A percentile compares a stretch with the other conserved stretches of the same genome.
These are phyloP conservation scores for Temnothorax nylanderi DNA, from an alignment of 1,140 invertebrate genomes.

Conservation along the genomic window DNA sequence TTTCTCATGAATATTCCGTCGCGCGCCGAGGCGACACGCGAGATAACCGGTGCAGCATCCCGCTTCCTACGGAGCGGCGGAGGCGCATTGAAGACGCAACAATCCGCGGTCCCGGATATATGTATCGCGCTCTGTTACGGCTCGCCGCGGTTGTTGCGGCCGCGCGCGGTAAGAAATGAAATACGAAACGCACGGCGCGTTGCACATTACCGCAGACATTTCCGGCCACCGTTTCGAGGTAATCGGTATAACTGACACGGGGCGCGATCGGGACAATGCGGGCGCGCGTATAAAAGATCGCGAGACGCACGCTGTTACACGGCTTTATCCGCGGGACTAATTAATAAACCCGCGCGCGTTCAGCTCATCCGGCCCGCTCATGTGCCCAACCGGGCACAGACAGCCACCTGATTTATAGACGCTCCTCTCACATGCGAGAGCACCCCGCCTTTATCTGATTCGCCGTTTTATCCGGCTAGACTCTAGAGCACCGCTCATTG, in stretches of 20 bases:
- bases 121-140: constrained; percentile 4
- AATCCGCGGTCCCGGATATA: constrained; percentile 32
- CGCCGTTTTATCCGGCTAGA: constrained; percentile 66
- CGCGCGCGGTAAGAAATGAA: constrained; percentile 28
- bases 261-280: constrained; percentile 52
- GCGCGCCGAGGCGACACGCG: background rate
- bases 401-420: constrained; percentile 72
- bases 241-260: constrained; percentile 47
- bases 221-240: constrained; percentile 45
- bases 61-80: background rate
- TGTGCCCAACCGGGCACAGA: constrained; percentile 40
- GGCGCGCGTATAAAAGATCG: constrained; percentile 18
- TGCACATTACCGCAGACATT: constrained; percentile 36
- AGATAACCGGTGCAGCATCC: background rate
- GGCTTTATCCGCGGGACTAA: constrained; percentile 69
- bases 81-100: background rate
- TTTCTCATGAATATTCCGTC: constrained; percentile 32
- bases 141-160: background rate
- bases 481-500: constrained; percentile 72
- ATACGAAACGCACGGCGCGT: constrained; percentile 23
- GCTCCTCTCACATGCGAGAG: constrained; percentile 49
- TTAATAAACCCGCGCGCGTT: constrained; percentile 67
- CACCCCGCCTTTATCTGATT: constrained; percentile 74
- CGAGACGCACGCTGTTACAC: constrained; percentile 63
- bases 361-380: constrained; percentile 43